A percentile compares a stretch with the other conserved stretches of the same genome.
Conservation (phyloP, 2,113 vertebrate species). For the Rhinichthys klamathensis region DNA sequence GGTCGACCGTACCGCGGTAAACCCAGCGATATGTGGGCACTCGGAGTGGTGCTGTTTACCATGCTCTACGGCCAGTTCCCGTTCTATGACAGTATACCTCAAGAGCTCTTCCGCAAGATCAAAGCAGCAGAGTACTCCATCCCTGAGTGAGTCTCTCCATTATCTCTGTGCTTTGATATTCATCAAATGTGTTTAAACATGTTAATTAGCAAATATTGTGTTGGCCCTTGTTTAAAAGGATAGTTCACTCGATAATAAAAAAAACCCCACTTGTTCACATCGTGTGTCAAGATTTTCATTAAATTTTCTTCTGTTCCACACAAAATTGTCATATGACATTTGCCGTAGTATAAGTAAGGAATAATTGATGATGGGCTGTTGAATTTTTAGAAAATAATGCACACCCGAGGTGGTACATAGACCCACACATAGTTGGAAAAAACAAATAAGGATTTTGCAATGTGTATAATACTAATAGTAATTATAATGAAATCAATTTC, state of each 20-base stretch:
- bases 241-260: not conserved
- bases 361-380: no score
- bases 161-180: not conserved
- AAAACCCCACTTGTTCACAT: not conserved
- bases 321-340: not conserved
- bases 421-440: no score
- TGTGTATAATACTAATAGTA: no score
- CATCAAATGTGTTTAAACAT: not conserved
- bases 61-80: slow-evolving; percentile 99
- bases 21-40: slow-evolving; percentile 99
- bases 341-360: no score
- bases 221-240: not conserved
- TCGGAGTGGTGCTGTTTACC: slow-evolving; percentile 97
- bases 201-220: not conserved
- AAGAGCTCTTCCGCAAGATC: slow-evolving; percentile 99
- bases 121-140: slow-evolving; percentile 98
- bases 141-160: slow-evolving; percentile 87
- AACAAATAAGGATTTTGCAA: no score
- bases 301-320: not conserved
- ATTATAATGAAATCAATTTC: no score
- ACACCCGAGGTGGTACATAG: no score
- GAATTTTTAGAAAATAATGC: no score
- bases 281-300: not conserved
- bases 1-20: slow-evolving; percentile 96
- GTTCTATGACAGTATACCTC: slow-evolving; percentile 99